Base-by-base conservation (phyloP, 2,888 invertebrate species). In the Habroteleia sp. region DNA sequence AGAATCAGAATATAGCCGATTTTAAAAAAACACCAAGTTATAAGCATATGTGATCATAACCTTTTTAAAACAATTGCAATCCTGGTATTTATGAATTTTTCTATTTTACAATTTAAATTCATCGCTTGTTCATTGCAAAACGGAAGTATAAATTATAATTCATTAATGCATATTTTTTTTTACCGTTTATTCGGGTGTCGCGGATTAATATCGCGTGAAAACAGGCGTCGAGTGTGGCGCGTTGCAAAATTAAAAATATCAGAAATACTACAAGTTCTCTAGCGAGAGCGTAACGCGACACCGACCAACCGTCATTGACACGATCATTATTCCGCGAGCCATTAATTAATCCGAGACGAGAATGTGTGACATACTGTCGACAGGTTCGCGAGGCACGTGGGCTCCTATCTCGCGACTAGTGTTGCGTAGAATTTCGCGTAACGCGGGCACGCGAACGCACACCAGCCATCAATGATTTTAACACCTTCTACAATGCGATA, bases 311-410 rank as follows among this genome's bases (percentile, higher is more conserved):
- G 56, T 48, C 56, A 66, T 66, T 66, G 66, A 68, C 68, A 50
- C 58, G 50, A 35, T 44, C 68, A 60, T 60, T 69, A 50, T 50
- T 69, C 66, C 31, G 58, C 33, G 58, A 58, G 39, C 69, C 63
- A 72, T 72, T 72, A 63, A 72, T 72, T 72, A 56, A 63, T 20
- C 71, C 48, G 46, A 54, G 63, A 62, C 62, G 62, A 60, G 56
- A 63, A 63, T 48, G 48, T 35, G 58, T 62, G 63, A 52, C 48
- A 33, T 27, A 27, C 35, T 58, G 65, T 58, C 48, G 58, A 65
- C 72, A 65, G 65, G 48, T 65, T 72, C 42, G 72, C 58, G 50
- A 42, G 48, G 37, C 72, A 72, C 65, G 73, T 65, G 65, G 58
- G 65, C 31, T 58, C 25, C 39, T 50, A 62, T 60, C 52, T 25